Evolutionary conservation across 2,888 invertebrate genomes (phyloP).

Genomic region (Andrena flavipes): DNA sequence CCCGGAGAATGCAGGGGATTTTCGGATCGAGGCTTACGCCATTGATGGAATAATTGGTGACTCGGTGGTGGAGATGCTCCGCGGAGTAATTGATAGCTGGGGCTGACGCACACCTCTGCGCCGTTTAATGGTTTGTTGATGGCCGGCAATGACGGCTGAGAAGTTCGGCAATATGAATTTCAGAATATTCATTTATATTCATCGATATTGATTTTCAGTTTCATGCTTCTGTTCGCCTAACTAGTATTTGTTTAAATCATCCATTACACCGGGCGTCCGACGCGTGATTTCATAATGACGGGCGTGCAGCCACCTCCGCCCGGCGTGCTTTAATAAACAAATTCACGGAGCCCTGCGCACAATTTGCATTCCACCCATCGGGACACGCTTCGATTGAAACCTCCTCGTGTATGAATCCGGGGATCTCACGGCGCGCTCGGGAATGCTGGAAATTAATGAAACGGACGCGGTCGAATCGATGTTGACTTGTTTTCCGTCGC

Average conservation of each 20-base stretch:
- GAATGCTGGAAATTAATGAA: background rate
- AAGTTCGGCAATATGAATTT: no score
- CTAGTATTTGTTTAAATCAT: no score
- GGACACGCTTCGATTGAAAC: background rate
- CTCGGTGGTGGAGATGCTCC: background rate
- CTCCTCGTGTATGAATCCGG: slow-evolving; percentile 1
- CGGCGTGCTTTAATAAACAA: slow-evolving; percentile 2
- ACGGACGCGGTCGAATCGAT: background rate
- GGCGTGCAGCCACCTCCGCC: background rate
- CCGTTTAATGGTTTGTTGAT: no score
- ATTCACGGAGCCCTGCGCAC: background rate
- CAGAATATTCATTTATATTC: no score
- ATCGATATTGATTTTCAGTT: no score
- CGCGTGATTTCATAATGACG: background rate
- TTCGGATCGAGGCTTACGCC: background rate
- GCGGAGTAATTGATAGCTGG: background rate
- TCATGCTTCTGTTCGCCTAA: no score
- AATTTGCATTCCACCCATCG: slow-evolving; percentile 22
- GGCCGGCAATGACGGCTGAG: no score
- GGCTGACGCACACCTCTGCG: no score
- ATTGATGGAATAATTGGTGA: background rate
- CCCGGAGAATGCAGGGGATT: background rate
- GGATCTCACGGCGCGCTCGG: slow-evolving; percentile 11
- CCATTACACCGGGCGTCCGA: background rate
- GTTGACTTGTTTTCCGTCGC: no score